A percentile compares a stretch with the other conserved stretches of the same genome.
Evolutionary conservation across 2,113 vertebrate species (phyloP).

Genomic region (Vanacampus margaritifer): DNA sequence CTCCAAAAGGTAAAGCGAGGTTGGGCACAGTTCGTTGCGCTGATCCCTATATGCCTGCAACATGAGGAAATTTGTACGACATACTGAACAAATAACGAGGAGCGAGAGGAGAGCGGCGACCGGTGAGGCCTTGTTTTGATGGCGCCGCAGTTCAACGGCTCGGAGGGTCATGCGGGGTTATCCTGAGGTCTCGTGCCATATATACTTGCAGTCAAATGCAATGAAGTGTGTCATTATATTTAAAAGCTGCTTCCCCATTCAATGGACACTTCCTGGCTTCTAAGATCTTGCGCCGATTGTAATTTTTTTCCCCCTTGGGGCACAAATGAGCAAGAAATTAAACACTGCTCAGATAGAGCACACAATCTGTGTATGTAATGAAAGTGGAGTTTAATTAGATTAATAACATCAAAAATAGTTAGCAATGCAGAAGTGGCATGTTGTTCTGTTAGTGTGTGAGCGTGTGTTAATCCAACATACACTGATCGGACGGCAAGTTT

Average conservation of each 20-base stretch:
- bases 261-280: slow-evolving; percentile 25
- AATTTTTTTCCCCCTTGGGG: neutral
- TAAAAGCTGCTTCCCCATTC: slow-evolving; percentile 45
- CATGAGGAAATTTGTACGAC: slow-evolving; percentile 93
- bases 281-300: slow-evolving; percentile 9
- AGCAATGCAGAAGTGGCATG: neutral
- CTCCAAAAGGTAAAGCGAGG: slow-evolving; percentile 89
- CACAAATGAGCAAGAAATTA: neutral
- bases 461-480: too few relatives aligned
- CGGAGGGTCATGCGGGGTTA: slow-evolving; percentile 54
- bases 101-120: slow-evolving; percentile 31
- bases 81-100: slow-evolving; percentile 91
- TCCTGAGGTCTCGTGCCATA: slow-evolving; percentile 40
- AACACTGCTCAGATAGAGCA: neutral
- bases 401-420: neutral
- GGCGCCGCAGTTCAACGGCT: slow-evolving; percentile 47
- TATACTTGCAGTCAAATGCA: slow-evolving; percentile 56
- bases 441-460: neutral
- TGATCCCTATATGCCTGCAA: slow-evolving; percentile 84
- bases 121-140: slow-evolving; percentile 50
- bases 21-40: slow-evolving; percentile 90
- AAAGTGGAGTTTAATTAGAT: neutral
- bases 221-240: slow-evolving; percentile 66
- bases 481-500: neutral
- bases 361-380: neutral